Evolutionary conservation across 2,797 vertebrate species (phyloP).

Genomic region (Mastacembelus armatus): DNA sequence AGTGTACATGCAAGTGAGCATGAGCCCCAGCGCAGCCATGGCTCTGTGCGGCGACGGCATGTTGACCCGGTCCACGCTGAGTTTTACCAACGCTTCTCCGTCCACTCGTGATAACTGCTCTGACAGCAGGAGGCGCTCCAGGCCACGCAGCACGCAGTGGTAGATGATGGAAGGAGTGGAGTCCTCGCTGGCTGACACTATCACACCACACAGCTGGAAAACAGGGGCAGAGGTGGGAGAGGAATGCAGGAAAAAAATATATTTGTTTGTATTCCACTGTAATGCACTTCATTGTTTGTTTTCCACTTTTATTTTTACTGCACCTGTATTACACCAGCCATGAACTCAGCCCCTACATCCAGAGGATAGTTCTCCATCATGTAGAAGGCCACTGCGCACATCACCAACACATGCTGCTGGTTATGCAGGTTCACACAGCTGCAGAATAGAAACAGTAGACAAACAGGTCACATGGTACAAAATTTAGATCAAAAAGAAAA

Average conservation of each 20-base stretch:
- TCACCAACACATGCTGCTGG: constrained; percentile 97
- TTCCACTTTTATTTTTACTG: constrained; percentile 32
- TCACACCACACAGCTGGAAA: constrained; percentile 91
- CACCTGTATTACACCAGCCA: constrained; percentile 95
- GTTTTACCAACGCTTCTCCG: constrained; percentile 93
- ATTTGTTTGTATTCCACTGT: neutral
- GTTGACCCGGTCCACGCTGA: constrained; percentile 96
- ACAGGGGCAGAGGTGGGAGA: neutral
- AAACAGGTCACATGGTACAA: neutral
- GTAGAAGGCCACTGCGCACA: constrained; percentile 98
- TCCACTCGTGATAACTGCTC: constrained; percentile 96
- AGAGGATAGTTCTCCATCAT: constrained; percentile 98
- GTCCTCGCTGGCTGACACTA: constrained; percentile 96
- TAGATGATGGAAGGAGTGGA: constrained; percentile 94
- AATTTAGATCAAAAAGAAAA: neutral
- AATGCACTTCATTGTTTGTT: neutral
- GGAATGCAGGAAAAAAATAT: too few relatives aligned
- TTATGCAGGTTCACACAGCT: constrained; percentile 96
- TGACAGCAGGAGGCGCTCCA: constrained; percentile 95
- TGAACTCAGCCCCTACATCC: constrained; percentile 96
- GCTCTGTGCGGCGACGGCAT: constrained; percentile 96
- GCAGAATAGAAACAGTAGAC: constrained; percentile 27
- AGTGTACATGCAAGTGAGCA: constrained; percentile 99
- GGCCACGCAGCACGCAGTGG: constrained; percentile 94
- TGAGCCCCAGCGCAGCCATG: constrained; percentile 97